phyloP scores from a whole-genome alignment of 2,888 invertebrate genomes.

The Acleris cristana region DNA sequence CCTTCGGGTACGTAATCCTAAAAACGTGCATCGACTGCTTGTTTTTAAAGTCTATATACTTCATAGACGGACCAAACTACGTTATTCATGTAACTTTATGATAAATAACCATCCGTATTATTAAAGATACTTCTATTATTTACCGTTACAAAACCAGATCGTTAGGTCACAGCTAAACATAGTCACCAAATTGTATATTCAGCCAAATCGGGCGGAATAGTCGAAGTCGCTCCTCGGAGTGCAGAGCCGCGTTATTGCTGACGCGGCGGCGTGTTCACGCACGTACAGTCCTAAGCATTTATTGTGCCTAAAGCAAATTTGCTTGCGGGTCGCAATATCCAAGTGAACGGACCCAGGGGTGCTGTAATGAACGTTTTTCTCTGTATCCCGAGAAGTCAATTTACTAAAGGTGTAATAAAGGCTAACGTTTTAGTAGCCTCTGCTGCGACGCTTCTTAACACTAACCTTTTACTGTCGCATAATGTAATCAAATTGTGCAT shows the following conservation, averaged over 20 bases:
- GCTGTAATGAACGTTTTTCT: constrained; percentile 79
- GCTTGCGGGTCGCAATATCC: constrained; percentile 81
- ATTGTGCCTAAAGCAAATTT: constrained; percentile 80
- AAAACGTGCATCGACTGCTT: too few species aligned
- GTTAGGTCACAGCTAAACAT: constrained; percentile 18
- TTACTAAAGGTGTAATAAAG: constrained; percentile 73
- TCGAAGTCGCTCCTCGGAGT: constrained; percentile 18
- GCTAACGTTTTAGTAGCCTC: constrained; percentile 59
- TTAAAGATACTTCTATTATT: too few species aligned
- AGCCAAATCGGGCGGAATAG: constrained; percentile 17
- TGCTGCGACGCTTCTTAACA: constrained; percentile 49
- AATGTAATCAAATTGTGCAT: constrained; percentile 59
- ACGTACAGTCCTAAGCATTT: constrained; percentile 73
- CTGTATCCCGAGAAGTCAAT: constrained; percentile 68
- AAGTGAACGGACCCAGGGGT: constrained; percentile 72
- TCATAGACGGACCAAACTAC: too few species aligned
- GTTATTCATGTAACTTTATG: too few species aligned
- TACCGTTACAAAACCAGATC: neutral
- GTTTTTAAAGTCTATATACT: too few species aligned
- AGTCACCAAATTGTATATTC: constrained; percentile 22
- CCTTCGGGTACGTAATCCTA: too few species aligned
- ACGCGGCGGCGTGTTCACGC: constrained; percentile 54
- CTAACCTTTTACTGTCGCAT: constrained; percentile 60
- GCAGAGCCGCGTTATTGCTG: constrained; percentile 49
- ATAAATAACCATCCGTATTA: too few species aligned